Evolutionary conservation across 2,888 invertebrate genomes (phyloP).

Genomic region (Drosophila conformis): DNA sequence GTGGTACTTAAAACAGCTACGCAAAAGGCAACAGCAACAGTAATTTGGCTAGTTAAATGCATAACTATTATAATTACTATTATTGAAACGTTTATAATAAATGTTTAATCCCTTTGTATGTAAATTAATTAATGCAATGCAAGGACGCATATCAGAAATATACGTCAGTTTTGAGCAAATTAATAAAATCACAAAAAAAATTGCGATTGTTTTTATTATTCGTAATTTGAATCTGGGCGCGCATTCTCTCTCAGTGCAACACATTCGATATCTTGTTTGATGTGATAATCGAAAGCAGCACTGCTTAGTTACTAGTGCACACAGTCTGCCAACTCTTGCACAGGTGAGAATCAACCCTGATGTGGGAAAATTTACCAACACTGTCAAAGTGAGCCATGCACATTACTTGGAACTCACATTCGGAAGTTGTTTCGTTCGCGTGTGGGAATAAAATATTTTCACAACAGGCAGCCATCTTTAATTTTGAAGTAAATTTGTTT

Average conservation of each 20-base stretch:
- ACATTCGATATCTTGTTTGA: not conserved
- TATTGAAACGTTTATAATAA: constrained; percentile 69
- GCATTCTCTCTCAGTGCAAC: not conserved
- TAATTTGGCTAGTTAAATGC: constrained; percentile 64
- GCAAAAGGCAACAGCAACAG: constrained; percentile 58
- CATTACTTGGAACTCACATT: constrained; percentile 38
- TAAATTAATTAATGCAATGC: constrained; percentile 64
- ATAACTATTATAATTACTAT: constrained; percentile 65
- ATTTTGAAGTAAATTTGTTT: constrained; percentile 7
- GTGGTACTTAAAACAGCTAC: constrained; percentile 73
- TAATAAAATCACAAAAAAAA: constrained; percentile 56
- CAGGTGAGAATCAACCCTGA: constrained; percentile 29
- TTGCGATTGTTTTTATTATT: not conserved
- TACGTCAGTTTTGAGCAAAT: constrained; percentile 73
- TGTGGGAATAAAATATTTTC: constrained; percentile 45
- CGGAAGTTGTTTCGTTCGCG: constrained; percentile 47
- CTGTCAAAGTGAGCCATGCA: constrained; percentile 26
- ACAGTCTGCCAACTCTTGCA: constrained; percentile 10
- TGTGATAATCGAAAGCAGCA: not conserved
- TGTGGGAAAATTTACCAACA: not conserved
- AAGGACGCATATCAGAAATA: constrained; percentile 54
- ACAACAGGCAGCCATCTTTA: constrained; percentile 49
- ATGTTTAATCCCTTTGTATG: constrained; percentile 76
- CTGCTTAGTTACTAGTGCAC: not conserved
- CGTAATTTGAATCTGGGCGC: not conserved